Evolutionary conservation across 2,113 vertebrate genomes (phyloP).

Genomic region (Passerina amoena): DNA sequence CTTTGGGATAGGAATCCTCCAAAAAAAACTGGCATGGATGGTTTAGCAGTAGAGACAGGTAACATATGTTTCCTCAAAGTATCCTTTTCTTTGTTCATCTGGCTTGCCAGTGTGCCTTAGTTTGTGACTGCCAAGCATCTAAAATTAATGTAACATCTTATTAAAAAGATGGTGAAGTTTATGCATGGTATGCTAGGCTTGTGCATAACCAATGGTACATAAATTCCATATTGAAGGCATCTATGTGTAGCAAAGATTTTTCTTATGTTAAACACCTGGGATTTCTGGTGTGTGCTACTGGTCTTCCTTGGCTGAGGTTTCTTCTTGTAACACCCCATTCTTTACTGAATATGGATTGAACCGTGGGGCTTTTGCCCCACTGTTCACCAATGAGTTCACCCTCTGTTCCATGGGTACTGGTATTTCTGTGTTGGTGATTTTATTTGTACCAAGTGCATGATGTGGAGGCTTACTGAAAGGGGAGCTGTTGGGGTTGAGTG

Average conservation of each 20-base stretch:
- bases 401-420: not conserved
- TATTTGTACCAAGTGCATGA: fast-evolving
- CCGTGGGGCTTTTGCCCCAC: not conserved
- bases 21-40: not conserved
- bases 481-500: not conserved
- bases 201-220: not conserved
- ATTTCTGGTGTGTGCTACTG: not conserved
- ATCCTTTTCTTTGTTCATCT: not conserved
- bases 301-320: not conserved
- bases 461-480: not conserved
- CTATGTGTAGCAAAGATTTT: not conserved
- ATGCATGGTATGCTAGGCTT: not conserved
- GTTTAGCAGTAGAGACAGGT: not conserved
- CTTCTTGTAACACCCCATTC: not conserved
- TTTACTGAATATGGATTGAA: not conserved
- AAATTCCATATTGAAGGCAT: not conserved
- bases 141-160: not conserved
- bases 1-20: not conserved
- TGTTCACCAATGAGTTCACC: not conserved
- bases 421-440: not conserved
- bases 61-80: not conserved
- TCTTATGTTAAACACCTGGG: not conserved
- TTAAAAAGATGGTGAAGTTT: not conserved
- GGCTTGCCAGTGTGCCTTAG: not conserved
- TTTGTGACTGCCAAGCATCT: not conserved